Conservation (phyloP, 2,113 vertebrate species). For the Corythornis cristatus region DNA sequence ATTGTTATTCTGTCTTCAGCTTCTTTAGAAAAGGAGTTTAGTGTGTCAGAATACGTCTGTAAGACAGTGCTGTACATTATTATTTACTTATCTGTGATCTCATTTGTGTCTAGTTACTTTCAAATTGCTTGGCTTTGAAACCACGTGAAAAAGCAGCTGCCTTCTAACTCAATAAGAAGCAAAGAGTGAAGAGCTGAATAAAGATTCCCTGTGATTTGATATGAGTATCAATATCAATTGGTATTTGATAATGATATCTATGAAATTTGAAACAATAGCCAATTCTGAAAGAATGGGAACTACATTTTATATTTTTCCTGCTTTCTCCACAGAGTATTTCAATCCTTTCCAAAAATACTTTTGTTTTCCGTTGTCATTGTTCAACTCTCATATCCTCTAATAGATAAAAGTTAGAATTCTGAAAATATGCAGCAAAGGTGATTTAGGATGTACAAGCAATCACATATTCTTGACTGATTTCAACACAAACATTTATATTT, state of each 20-base stretch:
- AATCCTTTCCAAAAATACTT: neutral
- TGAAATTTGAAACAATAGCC: neutral
- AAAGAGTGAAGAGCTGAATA: neutral
- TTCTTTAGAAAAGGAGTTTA: constrained; percentile 25
- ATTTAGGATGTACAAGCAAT: neutral
- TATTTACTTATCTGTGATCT: constrained; percentile 29
- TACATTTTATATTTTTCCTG: neutral
- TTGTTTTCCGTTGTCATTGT: neutral
- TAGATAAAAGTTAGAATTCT: neutral
- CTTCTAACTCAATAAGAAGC: neutral
- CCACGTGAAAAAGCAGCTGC: neutral
- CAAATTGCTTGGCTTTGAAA: constrained; percentile 8
- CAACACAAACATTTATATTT: neutral
- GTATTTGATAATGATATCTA: neutral
- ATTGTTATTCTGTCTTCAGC: neutral
- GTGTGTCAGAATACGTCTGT: neutral
- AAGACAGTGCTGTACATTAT: neutral
- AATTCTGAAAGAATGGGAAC: neutral
- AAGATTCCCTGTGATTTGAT: neutral
- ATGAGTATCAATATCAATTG: neutral
- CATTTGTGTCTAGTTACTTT: constrained; percentile 4
- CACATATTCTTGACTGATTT: neutral
- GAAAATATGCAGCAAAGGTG: fast-evolving
- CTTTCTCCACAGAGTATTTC: neutral
- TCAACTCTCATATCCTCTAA: neutral